Conservation (phyloP, 2,113 vertebrate genomes). For the Stercorarius parasiticus region DNA sequence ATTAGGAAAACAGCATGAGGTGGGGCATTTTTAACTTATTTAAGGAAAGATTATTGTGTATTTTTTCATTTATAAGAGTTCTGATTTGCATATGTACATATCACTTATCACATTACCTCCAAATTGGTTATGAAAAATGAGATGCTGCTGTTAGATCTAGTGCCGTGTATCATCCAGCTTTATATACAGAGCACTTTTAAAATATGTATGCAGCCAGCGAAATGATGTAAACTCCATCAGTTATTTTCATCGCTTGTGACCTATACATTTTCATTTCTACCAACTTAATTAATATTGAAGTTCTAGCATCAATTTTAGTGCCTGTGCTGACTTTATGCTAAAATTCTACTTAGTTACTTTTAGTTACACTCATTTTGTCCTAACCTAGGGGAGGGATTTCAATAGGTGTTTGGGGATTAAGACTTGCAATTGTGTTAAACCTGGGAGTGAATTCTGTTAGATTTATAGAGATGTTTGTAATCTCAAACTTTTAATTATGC, state of each 20-base stretch:
- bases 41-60: background rate
- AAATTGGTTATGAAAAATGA: conserved; percentile 4
- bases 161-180: background rate
- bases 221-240: conserved; percentile 44
- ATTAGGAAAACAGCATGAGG: background rate
- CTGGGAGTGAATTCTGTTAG: background rate
- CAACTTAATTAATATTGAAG: conserved; percentile 55
- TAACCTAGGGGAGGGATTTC: conserved; percentile 1
- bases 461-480: background rate
- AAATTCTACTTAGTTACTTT: conserved; percentile 21
- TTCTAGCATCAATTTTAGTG: conserved; percentile 41
- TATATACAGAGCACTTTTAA: conserved; percentile 44
- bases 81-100: background rate
- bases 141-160: conserved; percentile 34
- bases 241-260: conserved; percentile 50
- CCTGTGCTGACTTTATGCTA: background rate
- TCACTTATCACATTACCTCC: background rate
- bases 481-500: background rate
- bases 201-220: conserved; percentile 35
- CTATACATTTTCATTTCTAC: conserved; percentile 57
- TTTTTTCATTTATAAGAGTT: conserved; percentile 4
- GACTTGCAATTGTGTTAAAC: background rate
- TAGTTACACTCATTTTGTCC: background rate
- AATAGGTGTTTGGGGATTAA: background rate
- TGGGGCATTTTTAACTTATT: background rate